phyloP scores from a whole-genome alignment of 2,888 invertebrate genomes.

The Beris chalybata region DNA sequence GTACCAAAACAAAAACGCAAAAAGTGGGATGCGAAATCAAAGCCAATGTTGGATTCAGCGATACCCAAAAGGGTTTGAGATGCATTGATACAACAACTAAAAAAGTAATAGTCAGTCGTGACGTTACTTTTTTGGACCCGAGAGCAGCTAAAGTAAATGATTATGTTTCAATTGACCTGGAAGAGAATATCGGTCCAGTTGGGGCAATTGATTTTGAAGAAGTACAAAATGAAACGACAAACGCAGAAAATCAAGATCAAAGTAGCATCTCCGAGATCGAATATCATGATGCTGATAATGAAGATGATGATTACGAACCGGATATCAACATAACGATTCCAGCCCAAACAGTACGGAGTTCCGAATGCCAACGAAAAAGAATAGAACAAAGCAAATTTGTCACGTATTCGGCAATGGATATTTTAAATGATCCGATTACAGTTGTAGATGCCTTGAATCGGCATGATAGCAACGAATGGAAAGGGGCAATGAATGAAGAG shows the following conservation, averaged over 20 bases:
- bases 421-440: conserved; percentile 3
- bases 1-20: conserved; percentile 39
- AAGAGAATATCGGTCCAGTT: background rate
- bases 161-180: background rate
- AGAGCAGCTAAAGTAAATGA: background rate
- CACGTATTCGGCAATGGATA: conserved; percentile 1
- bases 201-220: background rate
- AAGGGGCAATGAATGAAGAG: background rate
- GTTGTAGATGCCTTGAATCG: conserved; percentile 7
- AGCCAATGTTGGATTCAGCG: conserved; percentile 47
- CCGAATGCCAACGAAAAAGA: background rate
- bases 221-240: background rate
- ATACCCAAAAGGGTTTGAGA: conserved; percentile 40
- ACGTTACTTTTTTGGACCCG: background rate
- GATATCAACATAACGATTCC: conserved; percentile 3
- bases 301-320: conserved; percentile 1
- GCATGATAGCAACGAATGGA: conserved; percentile 6
- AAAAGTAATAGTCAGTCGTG: background rate
- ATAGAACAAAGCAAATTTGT: background rate
- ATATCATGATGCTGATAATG: background rate
- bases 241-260: conserved; percentile 1
- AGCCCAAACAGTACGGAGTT: conserved; percentile 1
- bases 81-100: background rate
- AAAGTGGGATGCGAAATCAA: conserved; percentile 47
- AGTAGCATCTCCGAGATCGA: background rate